These are phyloP conservation scores for Bufotes viridis DNA, from an alignment of 2,797 vertebrate species.

Conservation along the genomic window DNA sequence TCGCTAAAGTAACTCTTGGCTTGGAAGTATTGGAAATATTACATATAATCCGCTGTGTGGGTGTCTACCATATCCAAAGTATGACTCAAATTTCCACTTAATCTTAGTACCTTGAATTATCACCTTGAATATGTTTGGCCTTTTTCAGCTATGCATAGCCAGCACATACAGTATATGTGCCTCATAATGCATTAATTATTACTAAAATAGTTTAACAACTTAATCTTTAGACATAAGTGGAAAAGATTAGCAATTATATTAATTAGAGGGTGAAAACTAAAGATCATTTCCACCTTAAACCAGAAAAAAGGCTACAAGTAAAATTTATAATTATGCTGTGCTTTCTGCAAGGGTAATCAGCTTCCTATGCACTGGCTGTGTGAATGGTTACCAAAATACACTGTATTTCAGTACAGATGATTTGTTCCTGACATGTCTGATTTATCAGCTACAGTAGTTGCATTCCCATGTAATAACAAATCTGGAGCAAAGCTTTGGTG, in stretches of 20 bases:
- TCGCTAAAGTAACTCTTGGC: background rate
- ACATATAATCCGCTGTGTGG: slow-evolving; percentile 10
- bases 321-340: background rate
- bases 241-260: background rate
- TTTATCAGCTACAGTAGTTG: too few species aligned
- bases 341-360: background rate
- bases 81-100: slow-evolving; percentile 20
- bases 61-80: background rate
- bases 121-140: slow-evolving; percentile 6
- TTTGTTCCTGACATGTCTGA: too few species aligned
- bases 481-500: too few species aligned
- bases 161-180: too few species aligned
- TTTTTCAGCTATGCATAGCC: background rate
- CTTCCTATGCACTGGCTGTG: background rate
- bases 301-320: background rate
- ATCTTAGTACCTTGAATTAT: background rate
- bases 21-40: background rate
- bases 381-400: background rate
- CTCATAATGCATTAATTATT: background rate
- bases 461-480: too few species aligned
- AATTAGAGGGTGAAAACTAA: background rate
- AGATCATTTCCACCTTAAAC: background rate
- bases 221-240: background rate
- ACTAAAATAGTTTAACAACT: background rate
- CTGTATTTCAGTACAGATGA: too few species aligned